Conservation (phyloP, 2,797 vertebrate species). For the Mormyrops boulengeri region DNA sequence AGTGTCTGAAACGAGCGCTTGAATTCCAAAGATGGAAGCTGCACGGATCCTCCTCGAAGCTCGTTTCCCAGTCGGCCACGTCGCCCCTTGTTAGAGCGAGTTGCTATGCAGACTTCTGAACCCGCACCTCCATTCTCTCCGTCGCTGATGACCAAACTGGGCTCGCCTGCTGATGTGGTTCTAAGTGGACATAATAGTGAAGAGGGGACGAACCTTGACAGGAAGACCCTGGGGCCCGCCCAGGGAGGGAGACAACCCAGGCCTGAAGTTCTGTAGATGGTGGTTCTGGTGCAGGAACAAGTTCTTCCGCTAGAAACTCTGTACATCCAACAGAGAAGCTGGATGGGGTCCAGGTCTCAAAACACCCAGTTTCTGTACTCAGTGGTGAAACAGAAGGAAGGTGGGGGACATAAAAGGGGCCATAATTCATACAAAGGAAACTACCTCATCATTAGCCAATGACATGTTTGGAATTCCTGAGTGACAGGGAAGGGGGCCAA, state of each 20-base stretch:
- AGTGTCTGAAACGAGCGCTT: neutral
- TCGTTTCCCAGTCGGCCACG: neutral
- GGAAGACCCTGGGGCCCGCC: neutral
- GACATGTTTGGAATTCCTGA: neutral
- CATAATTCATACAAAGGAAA: neutral
- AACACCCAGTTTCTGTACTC: neutral
- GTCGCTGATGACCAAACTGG: neutral
- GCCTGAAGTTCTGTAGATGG: neutral
- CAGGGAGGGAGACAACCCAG: neutral
- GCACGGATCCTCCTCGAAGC: neutral
- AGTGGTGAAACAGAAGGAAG: neutral
- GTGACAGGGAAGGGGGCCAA: neutral
- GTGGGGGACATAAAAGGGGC: neutral
- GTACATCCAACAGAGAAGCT: neutral
- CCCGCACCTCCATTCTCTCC: neutral
- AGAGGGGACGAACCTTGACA: neutral
- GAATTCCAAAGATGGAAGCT: neutral
- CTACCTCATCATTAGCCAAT: neutral
- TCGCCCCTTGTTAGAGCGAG: neutral
- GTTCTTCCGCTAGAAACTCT: neutral
- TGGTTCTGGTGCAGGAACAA: neutral
- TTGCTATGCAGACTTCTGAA: neutral
- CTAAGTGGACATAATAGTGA: neutral
- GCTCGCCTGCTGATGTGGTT: neutral
- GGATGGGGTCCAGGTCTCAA: neutral